phyloP scores from a whole-genome alignment of 2,888 invertebrate genomes.

The Dryadula phaetusa region DNA sequence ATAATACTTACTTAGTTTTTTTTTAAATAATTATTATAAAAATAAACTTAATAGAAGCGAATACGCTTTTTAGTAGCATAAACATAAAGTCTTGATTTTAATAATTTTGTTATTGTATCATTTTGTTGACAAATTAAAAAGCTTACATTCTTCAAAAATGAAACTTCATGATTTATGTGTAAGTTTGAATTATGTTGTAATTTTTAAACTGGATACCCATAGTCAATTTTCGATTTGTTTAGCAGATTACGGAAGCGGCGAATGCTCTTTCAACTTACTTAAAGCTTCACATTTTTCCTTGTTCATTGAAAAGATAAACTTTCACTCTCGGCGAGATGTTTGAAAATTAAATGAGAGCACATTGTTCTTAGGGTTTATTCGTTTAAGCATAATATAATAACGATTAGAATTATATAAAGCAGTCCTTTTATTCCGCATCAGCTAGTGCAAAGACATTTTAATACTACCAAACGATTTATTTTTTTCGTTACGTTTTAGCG shows the following conservation, averaged over 20 bases:
- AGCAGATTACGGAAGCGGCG: neutral
- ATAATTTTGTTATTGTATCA: too few species aligned
- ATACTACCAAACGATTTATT: too few species aligned
- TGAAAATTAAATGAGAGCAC: slow-evolving; percentile 10
- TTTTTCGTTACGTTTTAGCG: too few species aligned
- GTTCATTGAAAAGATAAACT: slow-evolving; percentile 13
- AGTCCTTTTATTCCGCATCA: too few species aligned
- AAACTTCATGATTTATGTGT: neutral
- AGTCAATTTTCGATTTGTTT: slow-evolving; percentile 11
- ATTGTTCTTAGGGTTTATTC: neutral
- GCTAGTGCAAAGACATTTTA: too few species aligned
- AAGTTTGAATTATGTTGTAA: neutral
- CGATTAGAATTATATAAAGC: neutral
- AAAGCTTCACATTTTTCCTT: slow-evolving; percentile 17
- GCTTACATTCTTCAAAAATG: too few species aligned
- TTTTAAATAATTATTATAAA: neutral
- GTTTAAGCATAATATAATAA: neutral
- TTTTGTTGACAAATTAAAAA: too few species aligned
- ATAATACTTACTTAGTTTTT: neutral
- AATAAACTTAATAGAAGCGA: too few species aligned
- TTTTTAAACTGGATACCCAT: neutral
- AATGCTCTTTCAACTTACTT: slow-evolving; percentile 21
- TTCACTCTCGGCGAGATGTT: slow-evolving; percentile 12
- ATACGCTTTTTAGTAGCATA: too few species aligned
- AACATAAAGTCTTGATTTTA: too few species aligned